Evolutionary conservation across 2,888 invertebrate species (phyloP).

Genomic region (Eucriotettix oculatus): DNA sequence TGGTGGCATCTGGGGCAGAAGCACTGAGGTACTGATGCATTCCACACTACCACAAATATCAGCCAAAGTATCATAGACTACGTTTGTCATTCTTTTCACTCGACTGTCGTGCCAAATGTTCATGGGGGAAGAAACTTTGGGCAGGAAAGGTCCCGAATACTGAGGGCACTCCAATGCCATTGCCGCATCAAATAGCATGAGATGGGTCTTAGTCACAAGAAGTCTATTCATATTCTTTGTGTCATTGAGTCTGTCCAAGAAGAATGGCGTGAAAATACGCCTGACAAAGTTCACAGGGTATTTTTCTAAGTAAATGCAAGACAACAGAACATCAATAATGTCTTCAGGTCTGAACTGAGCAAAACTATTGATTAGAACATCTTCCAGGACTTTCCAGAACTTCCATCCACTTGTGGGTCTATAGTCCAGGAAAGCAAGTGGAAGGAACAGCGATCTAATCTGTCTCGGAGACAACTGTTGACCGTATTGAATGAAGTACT

Average conservation of each 20-base stretch:
- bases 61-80: conserved; percentile 28
- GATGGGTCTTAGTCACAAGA: conserved; percentile 26
- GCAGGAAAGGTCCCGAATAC: conserved; percentile 39
- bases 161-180: conserved; percentile 43
- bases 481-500: conserved; percentile 35
- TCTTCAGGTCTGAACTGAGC: conserved; percentile 37
- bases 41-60: conserved; percentile 29
- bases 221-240: conserved; percentile 24
- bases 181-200: conserved; percentile 44
- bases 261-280: conserved; percentile 40
- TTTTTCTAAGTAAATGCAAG: conserved; percentile 42
- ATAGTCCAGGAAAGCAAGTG: conserved; percentile 44
- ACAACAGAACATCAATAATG: conserved; percentile 40
- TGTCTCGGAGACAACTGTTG: conserved; percentile 32
- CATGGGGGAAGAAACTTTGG: conserved; percentile 33
- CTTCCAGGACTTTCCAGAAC: conserved; percentile 41
- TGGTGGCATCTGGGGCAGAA: conserved; percentile 35
- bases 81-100: conserved; percentile 32
- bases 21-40: conserved; percentile 32
- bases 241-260: conserved; percentile 36
- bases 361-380: conserved; percentile 35
- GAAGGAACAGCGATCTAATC: conserved; percentile 37
- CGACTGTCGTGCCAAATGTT: conserved; percentile 35
- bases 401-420: conserved; percentile 29
- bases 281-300: conserved; percentile 41